phyloP scores from a whole-genome alignment of 1,140 invertebrate species.

The Hylyphantes graminicola region DNA sequence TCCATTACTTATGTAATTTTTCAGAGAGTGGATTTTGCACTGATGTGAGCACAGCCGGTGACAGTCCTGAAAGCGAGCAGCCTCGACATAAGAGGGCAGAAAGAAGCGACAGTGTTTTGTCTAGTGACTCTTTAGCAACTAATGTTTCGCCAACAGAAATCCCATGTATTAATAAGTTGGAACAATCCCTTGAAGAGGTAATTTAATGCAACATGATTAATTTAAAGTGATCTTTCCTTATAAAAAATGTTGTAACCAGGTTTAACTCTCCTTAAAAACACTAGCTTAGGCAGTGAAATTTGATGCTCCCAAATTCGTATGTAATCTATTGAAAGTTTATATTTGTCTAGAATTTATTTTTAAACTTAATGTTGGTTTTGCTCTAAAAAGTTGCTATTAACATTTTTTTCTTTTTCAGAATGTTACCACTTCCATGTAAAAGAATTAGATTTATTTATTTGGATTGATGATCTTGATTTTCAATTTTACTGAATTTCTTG shows the following conservation, averaged over 20 bases:
- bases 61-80: constrained; percentile 49
- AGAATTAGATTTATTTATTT: constrained; percentile 43
- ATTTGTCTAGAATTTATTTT: background rate
- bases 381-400: background rate
- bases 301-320: background rate
- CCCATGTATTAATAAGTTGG: constrained; percentile 22
- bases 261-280: background rate
- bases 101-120: constrained; percentile 59
- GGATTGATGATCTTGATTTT: constrained; percentile 24
- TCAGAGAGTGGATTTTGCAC: constrained; percentile 60
- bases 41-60: constrained; percentile 52
- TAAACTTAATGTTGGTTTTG: background rate
- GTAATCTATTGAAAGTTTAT: background rate
- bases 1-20: constrained; percentile 3
- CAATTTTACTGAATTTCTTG: background rate
- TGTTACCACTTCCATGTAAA: constrained; percentile 52
- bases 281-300: background rate
- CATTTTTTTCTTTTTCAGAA: constrained; percentile 33
- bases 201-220: background rate
- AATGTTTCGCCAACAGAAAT: constrained; percentile 43
- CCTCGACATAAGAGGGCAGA: constrained; percentile 56
- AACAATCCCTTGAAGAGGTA: constrained; percentile 55
- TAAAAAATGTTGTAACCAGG: background rate
- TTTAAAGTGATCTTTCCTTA: background rate
- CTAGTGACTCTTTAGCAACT: constrained; percentile 53